Evolutionary conservation across 2,888 invertebrate genomes (phyloP).

Genomic region (Cryptocephalus primarius): DNA sequence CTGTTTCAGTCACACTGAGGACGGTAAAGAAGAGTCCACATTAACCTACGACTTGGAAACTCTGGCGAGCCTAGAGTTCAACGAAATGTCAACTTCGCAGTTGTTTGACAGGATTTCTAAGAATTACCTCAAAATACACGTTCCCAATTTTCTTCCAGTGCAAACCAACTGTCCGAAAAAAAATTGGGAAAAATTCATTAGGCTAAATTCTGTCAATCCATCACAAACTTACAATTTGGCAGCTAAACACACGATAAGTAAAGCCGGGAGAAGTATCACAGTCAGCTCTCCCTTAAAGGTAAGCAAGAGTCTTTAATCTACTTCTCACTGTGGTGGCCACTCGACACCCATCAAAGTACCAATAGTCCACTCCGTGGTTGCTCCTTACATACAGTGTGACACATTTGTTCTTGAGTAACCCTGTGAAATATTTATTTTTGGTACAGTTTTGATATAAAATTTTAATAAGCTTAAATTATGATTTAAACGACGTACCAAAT

Average conservation of each 20-base stretch:
- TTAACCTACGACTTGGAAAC: slow-evolving; percentile 31
- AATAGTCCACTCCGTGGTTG: no score
- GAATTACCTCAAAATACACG: slow-evolving; percentile 51
- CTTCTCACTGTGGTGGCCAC: no score
- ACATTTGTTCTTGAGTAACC: no score
- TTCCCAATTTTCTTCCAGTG: slow-evolving; percentile 53
- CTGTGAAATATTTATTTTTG: no score
- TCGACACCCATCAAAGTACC: no score
- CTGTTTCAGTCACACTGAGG: slow-evolving; percentile 12
- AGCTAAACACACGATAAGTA: slow-evolving; percentile 53
- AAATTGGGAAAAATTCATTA: slow-evolving; percentile 52
- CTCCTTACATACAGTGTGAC: no score
- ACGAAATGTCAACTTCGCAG: slow-evolving; percentile 41
- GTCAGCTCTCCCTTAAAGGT: slow-evolving; percentile 70
- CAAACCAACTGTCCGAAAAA: slow-evolving; percentile 55
- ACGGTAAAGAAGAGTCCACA: slow-evolving; percentile 23
- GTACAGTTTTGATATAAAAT: no score
- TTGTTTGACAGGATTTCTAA: slow-evolving; percentile 54
- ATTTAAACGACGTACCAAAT: no score
- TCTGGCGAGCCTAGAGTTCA: slow-evolving; percentile 36
- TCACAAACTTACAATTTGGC: slow-evolving; percentile 49
- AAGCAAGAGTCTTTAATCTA: slow-evolving; percentile 7
- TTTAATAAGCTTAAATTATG: no score
- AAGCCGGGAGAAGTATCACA: slow-evolving; percentile 43
- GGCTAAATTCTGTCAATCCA: slow-evolving; percentile 44